Evolutionary conservation across 2,797 vertebrate species (phyloP), one percentile per base, ranked within the genome.

Genomic region (Paramormyrops hopkinsi): DNA sequence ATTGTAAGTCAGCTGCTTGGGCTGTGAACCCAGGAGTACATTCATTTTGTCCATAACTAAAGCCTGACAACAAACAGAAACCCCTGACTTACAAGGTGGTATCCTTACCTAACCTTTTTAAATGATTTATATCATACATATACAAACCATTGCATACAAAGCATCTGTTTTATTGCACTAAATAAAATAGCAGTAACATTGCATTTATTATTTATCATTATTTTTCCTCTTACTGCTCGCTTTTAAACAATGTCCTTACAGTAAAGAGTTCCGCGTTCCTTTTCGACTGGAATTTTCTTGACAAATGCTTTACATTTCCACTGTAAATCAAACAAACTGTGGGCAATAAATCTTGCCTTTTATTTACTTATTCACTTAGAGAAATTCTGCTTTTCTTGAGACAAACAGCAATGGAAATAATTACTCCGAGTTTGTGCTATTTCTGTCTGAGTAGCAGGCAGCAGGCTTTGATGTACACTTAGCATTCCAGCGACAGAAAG

Each of bases 351-450:
- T 59, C 22, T 83, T 14, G 6, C 88, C 62, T 59, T 46, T 86
- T 89, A 89, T 86, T 89, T 87, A 90, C 91, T 92, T 90, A 90
- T 73, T 59, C 19, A n/a, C 90, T 87, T 90, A 90, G 89, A 73
- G 90, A 92, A 92, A 91, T 87, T 19, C 59, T 92, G 22, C 53
- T 89, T 85, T 59, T 85, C 79, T 90, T 88, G 89, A 91, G 90
- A 91, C 85, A 90, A 90, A 89, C 89, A 88, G 84, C 89, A 89
- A 88, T 17, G 88, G 91, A 88, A 91, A 90, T 92, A 91, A 91
- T 92, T 90, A 89, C 76, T 90, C 88, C 87, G 91, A 88, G 83
- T 82, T 79, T 89, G 88, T 89, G 90, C 88, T 91, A 79, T 56
- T 93, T 93, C 76, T 88, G 91, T 91, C 90, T 46, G 41, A 54